Base-by-base conservation (phyloP, 2,888 invertebrate species). In the Plutella xylostella region DNA sequence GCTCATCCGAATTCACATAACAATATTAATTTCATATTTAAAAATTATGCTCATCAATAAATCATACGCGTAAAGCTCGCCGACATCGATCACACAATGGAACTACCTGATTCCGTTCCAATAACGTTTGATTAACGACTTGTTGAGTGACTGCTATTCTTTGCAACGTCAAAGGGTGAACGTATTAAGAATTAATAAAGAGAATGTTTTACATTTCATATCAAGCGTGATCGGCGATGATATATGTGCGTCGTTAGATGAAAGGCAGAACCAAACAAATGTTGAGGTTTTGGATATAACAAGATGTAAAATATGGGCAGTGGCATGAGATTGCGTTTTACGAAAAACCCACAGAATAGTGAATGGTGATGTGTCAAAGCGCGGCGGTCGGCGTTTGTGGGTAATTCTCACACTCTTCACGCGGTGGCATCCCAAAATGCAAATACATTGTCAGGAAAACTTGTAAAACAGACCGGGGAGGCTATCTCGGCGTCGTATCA, bases 121-220 rank as follows among this genome's bases (percentile, higher is more conserved):
- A 79, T 77, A 76, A 68, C 60, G 56, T 65, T 76, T 82, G 82
- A 83, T 83, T 83, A 83, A 83, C 82, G 82, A 83, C 65, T 65
- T 68, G 75, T 79, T 82, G 82, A 82, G 82, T 78, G 79, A 80
- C 72, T 77, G 61, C 78, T 73, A 79, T 82, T 82, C 73, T 78
- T 65, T 52, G 65, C 60, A 52, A 61, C 68, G 65, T 76, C 79
- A 82, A 79, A 80, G 77, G 72, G 75, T 73, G 73, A 75, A 63
- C 68, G 59, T 70, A 74, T 76, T 77, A 75, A 73, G 68, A 77
- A 76, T 79, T 76, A 79, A 82, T 78, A 80, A 72, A 74, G 68
- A 61, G 65, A 60, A 75, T 72, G 66, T 73, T 71, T 68, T 60
- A 68, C 66, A 61, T 69, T 65, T 72, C 65, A 65, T 55, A 59